Evolutionary conservation across 2,113 vertebrate species (phyloP), one percentile per base, ranked within the genome.

Genomic region (Otis tarda): DNA sequence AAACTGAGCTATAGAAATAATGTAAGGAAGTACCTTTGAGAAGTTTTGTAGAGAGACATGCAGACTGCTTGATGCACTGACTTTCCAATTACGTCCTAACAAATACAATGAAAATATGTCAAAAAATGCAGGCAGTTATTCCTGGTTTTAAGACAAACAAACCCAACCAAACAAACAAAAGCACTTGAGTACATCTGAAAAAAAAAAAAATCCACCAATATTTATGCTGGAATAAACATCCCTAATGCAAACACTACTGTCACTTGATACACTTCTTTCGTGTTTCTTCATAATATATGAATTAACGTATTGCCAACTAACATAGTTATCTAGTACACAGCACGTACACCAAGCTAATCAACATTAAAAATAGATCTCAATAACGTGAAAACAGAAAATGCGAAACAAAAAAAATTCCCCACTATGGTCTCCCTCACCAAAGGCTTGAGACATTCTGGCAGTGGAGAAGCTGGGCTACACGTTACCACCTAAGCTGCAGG

Each of bases 21-120:
- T 7, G 25, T 53, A 90, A 89, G 21, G 82, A 93, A 89, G 92
- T 97, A 99, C 99, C 98, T 99, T 91, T 98, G 98, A 77, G 98
- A 95, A 60, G 98, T 96, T 56, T 96, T 98, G 95, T 99, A 99
- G 14, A 99, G 97, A 28, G 97, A 97, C 89, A 99, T 95, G 95
- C 98, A 98, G 77, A 98, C 88, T 27, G 98, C 98, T 96, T 98
- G 98, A 94, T 97, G 98, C 59, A 99, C 98, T 5, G 99, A 99
- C 86, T 98, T 99, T 43, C 99, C 99, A 96, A 99, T 99, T 57
- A 98, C 97, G 95, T 98, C 98, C 98, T 98, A 94, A 69, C 69
- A 94, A 96, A 95, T 57, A 73, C 1, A 84, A 79, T 3, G 35
- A 93, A 95, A 86, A 81, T 6, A 95, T 73, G 69, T 49, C 23